These are phyloP conservation scores for Drosophila nigromelanica DNA, from an alignment of 1,140 invertebrate species.

Conservation along the genomic window DNA sequence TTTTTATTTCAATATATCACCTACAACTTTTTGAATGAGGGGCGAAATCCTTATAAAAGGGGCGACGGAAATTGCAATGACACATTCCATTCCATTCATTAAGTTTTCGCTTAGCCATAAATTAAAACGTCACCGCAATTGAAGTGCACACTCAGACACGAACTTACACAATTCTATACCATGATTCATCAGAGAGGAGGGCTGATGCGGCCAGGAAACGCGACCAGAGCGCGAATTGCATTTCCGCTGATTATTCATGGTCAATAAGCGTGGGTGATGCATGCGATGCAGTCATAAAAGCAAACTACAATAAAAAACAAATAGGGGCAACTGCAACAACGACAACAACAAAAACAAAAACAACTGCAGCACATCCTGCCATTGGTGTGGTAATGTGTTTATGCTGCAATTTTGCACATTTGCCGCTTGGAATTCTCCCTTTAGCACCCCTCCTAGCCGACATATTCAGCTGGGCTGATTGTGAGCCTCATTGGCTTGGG, in stretches of 20 bases:
- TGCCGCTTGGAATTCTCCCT: not conserved
- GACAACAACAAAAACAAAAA: slow-evolving; percentile 14
- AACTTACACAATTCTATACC: slow-evolving; percentile 15
- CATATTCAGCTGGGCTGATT: slow-evolving; percentile 7
- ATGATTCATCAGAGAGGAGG: slow-evolving; percentile 27
- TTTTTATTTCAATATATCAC: not conserved
- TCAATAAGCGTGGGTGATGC: slow-evolving; percentile 52
- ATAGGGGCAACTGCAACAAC: slow-evolving; percentile 8
- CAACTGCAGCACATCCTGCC: slow-evolving; percentile 6
- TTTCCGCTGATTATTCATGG: slow-evolving; percentile 73
- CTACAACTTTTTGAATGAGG: not conserved
- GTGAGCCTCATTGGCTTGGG: slow-evolving; percentile 22
- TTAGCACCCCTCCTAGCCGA: no score
- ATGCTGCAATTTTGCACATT: slow-evolving; percentile 60
- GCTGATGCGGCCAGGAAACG: slow-evolving; percentile 29
- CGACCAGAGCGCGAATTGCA: slow-evolving; percentile 57
- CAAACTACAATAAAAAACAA: slow-evolving; percentile 39
- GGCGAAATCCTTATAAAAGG: not conserved
- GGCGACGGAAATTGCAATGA: slow-evolving; percentile 2
- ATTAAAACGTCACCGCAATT: slow-evolving; percentile 69
- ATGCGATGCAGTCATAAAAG: slow-evolving; percentile 38
- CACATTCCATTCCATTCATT: slow-evolving; percentile 25
- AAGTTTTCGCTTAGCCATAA: slow-evolving; percentile 55
- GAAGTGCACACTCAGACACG: slow-evolving; percentile 31
- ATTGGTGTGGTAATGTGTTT: slow-evolving; percentile 58